These are phyloP conservation scores for Acrocephalus scirpaceus DNA, from an alignment of 2,797 vertebrate species.

Conservation along the genomic window DNA sequence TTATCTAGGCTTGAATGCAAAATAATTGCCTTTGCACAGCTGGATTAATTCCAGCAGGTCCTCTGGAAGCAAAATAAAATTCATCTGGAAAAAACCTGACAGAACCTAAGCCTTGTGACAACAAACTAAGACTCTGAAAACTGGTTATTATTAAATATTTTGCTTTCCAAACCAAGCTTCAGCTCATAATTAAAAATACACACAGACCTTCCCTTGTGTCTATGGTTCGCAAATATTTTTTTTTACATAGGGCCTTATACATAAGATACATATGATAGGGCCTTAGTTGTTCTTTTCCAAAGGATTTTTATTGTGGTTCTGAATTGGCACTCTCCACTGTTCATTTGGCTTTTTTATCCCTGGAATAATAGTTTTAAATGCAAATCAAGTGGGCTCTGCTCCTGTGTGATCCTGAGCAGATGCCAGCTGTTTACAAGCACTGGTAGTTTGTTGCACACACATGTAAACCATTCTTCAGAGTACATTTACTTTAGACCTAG, in stretches of 20 bases:
- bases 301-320: not conserved
- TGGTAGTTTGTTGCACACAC: conserved; percentile 68
- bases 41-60: not conserved
- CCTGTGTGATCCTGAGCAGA: conserved; percentile 58
- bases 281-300: not conserved
- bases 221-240: not conserved
- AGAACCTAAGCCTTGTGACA: not conserved
- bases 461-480: conserved; percentile 56
- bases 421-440: conserved; percentile 66
- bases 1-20: not conserved
- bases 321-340: not conserved
- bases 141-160: not conserved
- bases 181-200: not conserved
- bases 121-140: not conserved
- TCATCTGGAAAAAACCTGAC: not conserved
- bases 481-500: conserved; percentile 64
- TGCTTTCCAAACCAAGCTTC: not conserved
- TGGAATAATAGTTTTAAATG: conserved; percentile 2
- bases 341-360: conserved; percentile 6
- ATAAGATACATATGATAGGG: not conserved
- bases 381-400: not conserved
- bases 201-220: not conserved
- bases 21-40: not conserved
- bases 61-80: not conserved
- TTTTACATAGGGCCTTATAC: not conserved